Percentiles rank a stretch among this genome's conserved stretches.
Conservation (phyloP, 30 jellyfish, hydroid and myxozoan species). For the Rhopilema esculentum region DNA sequence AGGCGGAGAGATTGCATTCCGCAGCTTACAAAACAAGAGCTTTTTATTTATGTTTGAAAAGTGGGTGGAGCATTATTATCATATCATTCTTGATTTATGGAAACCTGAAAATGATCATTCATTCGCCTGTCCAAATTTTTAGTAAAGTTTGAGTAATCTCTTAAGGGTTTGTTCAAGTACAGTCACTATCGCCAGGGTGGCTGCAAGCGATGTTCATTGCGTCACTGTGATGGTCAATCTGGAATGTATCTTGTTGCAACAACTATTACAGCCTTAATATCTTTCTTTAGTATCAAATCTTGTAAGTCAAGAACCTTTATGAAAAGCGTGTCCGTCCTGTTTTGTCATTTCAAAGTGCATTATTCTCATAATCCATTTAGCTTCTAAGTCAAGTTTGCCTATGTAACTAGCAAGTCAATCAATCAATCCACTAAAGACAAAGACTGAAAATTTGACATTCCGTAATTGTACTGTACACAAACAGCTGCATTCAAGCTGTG, state of each 20-base stretch:
- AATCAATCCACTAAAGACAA: neutral
- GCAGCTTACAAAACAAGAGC: constrained; percentile 35
- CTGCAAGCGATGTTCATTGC: too few species aligned
- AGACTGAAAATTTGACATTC: neutral
- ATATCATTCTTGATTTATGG: constrained; percentile 40
- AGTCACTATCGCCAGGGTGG: neutral
- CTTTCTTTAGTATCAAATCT: neutral
- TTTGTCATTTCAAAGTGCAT: neutral
- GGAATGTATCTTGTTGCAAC: neutral
- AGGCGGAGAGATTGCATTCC: constrained; percentile 42
- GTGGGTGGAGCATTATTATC: constrained; percentile 78
- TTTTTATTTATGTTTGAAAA: constrained; percentile 25
- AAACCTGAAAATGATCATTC: constrained; percentile 69
- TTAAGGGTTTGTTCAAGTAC: neutral
- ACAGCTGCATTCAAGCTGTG: neutral
- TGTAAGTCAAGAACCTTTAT: neutral
- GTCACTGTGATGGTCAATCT: neutral
- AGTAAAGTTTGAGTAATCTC: constrained; percentile 6
- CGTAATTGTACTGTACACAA: neutral
- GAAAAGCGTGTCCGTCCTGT: neutral
- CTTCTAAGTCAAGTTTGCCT: neutral
- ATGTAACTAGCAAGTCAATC: neutral
- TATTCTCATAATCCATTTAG: neutral
- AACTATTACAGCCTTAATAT: neutral
- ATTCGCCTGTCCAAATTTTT: constrained; percentile 33